Percentiles rank a stretch among this genome's conserved stretches.
Evolutionary conservation across 2,888 invertebrate species (phyloP).

Genomic region (Ariolimax columbianus): DNA sequence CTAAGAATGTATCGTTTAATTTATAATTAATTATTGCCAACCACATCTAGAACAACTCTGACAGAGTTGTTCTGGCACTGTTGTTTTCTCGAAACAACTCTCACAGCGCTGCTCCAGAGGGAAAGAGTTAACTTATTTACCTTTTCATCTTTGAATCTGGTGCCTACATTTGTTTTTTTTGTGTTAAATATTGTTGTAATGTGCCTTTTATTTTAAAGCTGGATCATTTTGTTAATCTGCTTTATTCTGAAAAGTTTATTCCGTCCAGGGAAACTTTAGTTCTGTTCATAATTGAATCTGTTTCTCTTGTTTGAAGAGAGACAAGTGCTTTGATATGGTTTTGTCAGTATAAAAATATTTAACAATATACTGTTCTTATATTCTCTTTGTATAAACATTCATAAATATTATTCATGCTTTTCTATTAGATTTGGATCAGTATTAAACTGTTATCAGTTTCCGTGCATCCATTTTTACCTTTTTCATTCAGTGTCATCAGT

Average conservation of each 20-base stretch:
- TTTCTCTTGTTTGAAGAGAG: neutral
- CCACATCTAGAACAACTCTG: too few species aligned
- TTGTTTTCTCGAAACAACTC: too few species aligned
- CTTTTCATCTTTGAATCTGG: too few species aligned
- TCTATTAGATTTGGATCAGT: neutral
- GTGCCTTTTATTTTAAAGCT: neutral
- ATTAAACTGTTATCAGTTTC: neutral
- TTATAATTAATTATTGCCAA: too few species aligned
- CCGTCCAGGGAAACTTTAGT: neutral
- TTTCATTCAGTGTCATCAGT: neutral
- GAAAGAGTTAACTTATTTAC: too few species aligned
- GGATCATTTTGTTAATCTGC: neutral
- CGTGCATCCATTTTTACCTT: neutral
- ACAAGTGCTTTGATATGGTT: neutral
- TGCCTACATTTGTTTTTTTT: neutral
- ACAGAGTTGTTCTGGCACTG: too few species aligned
- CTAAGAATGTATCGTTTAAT: too few species aligned
- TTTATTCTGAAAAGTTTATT: neutral
- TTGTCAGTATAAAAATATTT: neutral
- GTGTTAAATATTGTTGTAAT: too few species aligned
- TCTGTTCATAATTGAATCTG: neutral
- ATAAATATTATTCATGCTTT: neutral
- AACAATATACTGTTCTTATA: neutral
- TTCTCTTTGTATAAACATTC: neutral
- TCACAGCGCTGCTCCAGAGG: too few species aligned